phyloP scores from a whole-genome alignment of 2,113 vertebrate genomes.

The Salvelinus sp. region DNA sequence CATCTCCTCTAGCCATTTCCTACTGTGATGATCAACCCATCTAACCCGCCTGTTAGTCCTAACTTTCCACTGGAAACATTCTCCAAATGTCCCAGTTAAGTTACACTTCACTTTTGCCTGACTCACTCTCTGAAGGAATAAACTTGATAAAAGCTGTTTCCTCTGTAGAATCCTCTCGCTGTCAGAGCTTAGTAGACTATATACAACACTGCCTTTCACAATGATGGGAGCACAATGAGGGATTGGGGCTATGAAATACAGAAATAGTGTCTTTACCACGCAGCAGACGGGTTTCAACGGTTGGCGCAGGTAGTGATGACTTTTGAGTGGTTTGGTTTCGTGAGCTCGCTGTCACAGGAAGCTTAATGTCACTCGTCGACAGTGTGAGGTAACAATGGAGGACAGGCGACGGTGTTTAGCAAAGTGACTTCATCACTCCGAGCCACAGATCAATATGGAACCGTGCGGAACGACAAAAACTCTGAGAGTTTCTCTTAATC shows the following conservation, averaged over 20 bases:
- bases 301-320: neutral
- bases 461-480: neutral
- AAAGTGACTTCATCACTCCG: neutral
- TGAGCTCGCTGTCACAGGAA: slow-evolving; percentile 5
- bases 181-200: slow-evolving; percentile 7
- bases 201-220: slow-evolving; percentile 2
- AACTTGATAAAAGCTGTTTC: slow-evolving; percentile 22
- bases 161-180: slow-evolving; percentile 8
- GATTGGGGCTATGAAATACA: neutral
- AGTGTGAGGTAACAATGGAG: slow-evolving; percentile 6
- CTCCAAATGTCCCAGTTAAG: slow-evolving; percentile 40
- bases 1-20: neutral
- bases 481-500: neutral
- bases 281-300: neutral
- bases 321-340: neutral
- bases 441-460: slow-evolving; percentile 18
- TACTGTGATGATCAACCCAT: slow-evolving; percentile 53
- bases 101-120: slow-evolving; percentile 28
- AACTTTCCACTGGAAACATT: no score
- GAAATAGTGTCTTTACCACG: neutral
- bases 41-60: neutral
- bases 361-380: slow-evolving; percentile 26
- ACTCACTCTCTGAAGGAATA: slow-evolving; percentile 15
- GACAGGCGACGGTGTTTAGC: neutral
- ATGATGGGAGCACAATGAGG: neutral